Evolutionary conservation across 2,888 invertebrate genomes (phyloP), one percentile per base, ranked within the genome.

Genomic region (Macrophya alboannulata): DNA sequence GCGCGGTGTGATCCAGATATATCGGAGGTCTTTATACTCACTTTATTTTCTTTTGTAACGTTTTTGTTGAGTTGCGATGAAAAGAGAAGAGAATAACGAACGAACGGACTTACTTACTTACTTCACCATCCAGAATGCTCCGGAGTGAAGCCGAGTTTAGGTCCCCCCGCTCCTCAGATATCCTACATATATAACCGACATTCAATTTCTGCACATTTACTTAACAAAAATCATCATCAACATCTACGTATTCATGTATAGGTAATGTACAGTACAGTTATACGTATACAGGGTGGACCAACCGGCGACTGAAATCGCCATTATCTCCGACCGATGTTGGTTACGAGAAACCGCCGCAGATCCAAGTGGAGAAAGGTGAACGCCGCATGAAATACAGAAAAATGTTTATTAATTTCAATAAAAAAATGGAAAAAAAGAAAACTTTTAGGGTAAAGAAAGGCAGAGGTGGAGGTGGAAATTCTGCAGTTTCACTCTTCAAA

Each of bases 1-100:
- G 65, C 37, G 86, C 77, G 88, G 88, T 83, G 86, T 86, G 90
- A 88, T 91, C 90, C 88, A 87, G 90, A 89, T 89, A 89, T 90
- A 92, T 91, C 48, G 48, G 83, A 51, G 68, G 83, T 51, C 83
- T 83, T 68, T 43, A 68, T 83, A 83, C 83, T 83, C 45, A 1
- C 43, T 62, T 31, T 71, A 45, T 83, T 83, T 83, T 68, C 83
- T 68, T 83, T 83, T 83, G 51, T 51, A 83, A 21, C 45, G 45
- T 83, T 31, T 31, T 48, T 45, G 21, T 68, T 48, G 48, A 31
- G 45, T 74, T 21, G 43, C 71, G 55, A 40, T 81, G 55, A 81
- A 81, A 81, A 81, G 81, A 81, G 81, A 59, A 81, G 55, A 40
- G 55, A 77, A 51, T n/a, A 9, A 5, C 9, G 48, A 72, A 40